phyloP scores from a whole-genome alignment of 2,113 vertebrate genomes.

The Probosciger aterrimus region DNA sequence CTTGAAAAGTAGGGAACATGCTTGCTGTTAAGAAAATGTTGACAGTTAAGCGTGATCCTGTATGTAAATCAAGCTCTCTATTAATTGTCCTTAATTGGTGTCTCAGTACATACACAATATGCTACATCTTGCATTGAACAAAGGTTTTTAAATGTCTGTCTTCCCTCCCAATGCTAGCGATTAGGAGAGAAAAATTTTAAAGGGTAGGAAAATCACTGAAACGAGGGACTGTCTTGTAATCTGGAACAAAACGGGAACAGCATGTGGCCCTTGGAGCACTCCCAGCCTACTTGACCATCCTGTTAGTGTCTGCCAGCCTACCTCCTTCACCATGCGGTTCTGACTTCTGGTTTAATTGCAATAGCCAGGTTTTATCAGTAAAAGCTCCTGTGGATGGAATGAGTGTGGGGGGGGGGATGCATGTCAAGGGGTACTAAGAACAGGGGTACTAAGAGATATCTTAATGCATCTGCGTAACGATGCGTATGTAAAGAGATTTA shows the following conservation, averaged over 20 bases:
- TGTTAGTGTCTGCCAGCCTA: background rate
- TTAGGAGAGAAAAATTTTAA: background rate
- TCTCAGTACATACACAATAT: background rate
- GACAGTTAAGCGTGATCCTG: background rate
- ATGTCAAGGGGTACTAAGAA: too few relatives aligned
- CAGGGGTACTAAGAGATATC: background rate
- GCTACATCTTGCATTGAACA: background rate
- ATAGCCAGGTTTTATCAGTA: background rate
- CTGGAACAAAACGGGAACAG: background rate
- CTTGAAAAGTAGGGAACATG: background rate
- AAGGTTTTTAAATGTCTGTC: background rate
- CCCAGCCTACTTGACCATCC: background rate
- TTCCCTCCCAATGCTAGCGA: background rate
- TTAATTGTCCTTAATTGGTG: background rate
- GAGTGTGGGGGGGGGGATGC: background rate
- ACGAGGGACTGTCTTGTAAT: background rate
- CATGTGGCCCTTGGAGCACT: background rate
- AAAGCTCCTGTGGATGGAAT: background rate
- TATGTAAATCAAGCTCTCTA: background rate
- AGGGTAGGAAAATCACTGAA: background rate
- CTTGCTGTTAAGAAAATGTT: background rate
- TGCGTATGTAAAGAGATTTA: background rate
- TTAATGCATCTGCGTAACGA: background rate
- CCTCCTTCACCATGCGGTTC: fast-evolving
- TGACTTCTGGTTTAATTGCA: background rate